Evolutionary conservation across 2,113 vertebrate genomes (phyloP), one percentile per base, ranked within the genome.

Genomic region (Tonatia bakeri): DNA sequence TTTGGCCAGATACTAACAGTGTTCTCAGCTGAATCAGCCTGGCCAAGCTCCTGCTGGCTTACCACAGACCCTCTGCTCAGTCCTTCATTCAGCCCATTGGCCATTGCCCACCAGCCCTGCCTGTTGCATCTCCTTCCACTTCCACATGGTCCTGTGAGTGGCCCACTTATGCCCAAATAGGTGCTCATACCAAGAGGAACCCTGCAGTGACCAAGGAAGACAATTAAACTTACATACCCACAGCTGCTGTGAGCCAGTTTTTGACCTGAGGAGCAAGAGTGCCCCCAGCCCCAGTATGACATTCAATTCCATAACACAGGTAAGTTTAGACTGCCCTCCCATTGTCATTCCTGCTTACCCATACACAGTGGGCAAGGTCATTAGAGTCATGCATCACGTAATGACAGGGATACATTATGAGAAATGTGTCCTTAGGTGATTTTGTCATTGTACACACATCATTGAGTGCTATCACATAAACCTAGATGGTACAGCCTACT

Each of bases 271-370:
- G 52, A 45, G 22, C 13, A 67, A 54, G 24, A 65, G 16, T 2
- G 0, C 0, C 15, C 50, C 26, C 7, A 4, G 17, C 1, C 22
- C 22, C 26, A 31, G 11, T 0, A 45, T 2, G 28, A 45, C 6
- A 10, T 17, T 54, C 50, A 65, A 0, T 77, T 90, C 17, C 28
- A 40, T 52, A 47, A 15, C 19, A 5, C 24, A 61, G 12, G 3
- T 16, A 69, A 19, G 12, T 73, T 38, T 13, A 14, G 28, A 31
- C 7, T 54, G 36, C 24, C 36, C 50, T 67, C 5, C 38, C 12
- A 24, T 50, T 2, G 12, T 33, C 40, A n/a, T 36, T 54, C 17
- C 17, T 38, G 10, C 20, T 19, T 38, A 13, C 17, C 17, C 26
- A 16, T 2, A 26, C 0, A 12, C 31, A 26, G 19, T 28, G 22